Conservation (phyloP, 2,888 invertebrate species). For the Bruchidius siliquastri region DNA sequence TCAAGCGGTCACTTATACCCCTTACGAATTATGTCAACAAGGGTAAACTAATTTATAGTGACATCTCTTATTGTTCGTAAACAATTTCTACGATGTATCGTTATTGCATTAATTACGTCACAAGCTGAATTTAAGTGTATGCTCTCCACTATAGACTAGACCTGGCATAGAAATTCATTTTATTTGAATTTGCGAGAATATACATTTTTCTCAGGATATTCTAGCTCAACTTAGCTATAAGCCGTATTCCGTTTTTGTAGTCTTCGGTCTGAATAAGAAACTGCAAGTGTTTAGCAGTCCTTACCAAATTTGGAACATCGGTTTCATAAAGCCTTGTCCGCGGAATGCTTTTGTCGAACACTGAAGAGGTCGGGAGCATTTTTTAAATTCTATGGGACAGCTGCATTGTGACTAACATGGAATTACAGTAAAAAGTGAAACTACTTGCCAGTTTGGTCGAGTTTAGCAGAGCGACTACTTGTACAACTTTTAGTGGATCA, state of each 20-base stretch:
- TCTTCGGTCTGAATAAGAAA: neutral
- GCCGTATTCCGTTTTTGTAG: neutral
- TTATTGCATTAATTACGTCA: no score
- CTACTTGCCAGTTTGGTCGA: neutral
- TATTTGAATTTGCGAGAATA: no score
- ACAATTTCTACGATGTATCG: no score
- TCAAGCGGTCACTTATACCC: no score
- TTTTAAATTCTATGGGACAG: neutral
- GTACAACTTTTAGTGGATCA: neutral
- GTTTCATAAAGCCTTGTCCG: neutral
- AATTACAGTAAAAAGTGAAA: neutral
- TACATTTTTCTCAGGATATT: neutral
- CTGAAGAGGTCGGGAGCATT: neutral
- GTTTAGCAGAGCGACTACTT: neutral
- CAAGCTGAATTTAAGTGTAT: no score
- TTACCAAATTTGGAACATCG: neutral
- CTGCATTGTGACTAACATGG: neutral
- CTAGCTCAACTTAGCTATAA: neutral
- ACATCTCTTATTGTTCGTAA: no score
- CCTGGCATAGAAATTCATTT: no score
- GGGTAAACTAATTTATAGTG: no score
- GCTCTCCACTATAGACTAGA: no score
- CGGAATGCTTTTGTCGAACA: neutral
- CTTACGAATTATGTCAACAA: no score
- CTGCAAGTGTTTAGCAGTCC: neutral